These are phyloP conservation scores for Chelonus insularis DNA, from an alignment of 1,140 invertebrate genomes.

Conservation along the genomic window DNA sequence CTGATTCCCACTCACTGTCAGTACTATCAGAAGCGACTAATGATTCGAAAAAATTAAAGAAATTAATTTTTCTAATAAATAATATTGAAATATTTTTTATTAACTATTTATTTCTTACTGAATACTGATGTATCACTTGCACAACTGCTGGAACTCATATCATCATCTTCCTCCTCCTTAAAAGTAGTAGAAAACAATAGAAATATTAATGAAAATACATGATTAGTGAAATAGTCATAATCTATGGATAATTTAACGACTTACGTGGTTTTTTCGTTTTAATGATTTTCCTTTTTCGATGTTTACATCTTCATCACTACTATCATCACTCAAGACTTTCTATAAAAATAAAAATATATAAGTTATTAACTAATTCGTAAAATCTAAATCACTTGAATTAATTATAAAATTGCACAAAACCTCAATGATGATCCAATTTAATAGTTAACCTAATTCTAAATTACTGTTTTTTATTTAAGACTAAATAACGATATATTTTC, in stretches of 20 bases:
- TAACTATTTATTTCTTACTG: too few species aligned
- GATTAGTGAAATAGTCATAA: neutral
- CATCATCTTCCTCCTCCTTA: neutral
- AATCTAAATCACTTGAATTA: neutral
- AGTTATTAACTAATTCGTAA: neutral
- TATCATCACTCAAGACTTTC: slow-evolving; percentile 48
- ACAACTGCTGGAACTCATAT: neutral
- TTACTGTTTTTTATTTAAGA: too few species aligned
- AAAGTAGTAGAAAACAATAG: neutral
- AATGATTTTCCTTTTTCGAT: slow-evolving; percentile 32
- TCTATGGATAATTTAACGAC: neutral
- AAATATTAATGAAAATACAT: too few species aligned
- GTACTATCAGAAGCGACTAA: slow-evolving; percentile 35
- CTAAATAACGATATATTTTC: too few species aligned
- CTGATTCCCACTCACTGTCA: slow-evolving; percentile 48
- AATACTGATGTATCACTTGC: neutral
- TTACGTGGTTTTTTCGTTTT: neutral
- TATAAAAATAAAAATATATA: slow-evolving; percentile 25
- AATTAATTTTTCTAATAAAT: too few species aligned
- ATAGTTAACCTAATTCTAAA: too few species aligned
- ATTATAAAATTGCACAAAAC: too few species aligned
- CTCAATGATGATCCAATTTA: too few species aligned
- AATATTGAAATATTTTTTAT: too few species aligned
- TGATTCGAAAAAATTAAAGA: slow-evolving; percentile 4
- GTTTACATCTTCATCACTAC: slow-evolving; percentile 51